Base-by-base conservation (phyloP, 2,888 invertebrate genomes). In the Vannuccia rotundouncinata region DNA sequence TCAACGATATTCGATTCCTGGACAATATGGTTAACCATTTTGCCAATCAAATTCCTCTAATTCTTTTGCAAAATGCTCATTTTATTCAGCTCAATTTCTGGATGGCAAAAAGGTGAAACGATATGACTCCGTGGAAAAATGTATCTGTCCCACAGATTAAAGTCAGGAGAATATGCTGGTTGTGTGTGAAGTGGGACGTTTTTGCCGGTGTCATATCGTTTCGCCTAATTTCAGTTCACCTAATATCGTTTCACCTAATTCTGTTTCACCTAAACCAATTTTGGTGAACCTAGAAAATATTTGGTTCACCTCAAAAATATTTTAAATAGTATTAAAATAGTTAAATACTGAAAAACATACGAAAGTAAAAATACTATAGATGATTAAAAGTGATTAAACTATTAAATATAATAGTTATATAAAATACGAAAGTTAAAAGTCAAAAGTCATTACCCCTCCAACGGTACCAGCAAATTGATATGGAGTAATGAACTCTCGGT, bases 401-500 rank as follows among this genome's bases (percentile, higher is more conserved):
- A 45, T 45, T 45, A 45, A 45, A 45, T 45, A 45, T 45, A 45
- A 45, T 45, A 45, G 45, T 45, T 45, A n/a, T n/a, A n/a, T n/a
- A 45, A 45, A 45, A 45, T 45, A 45, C 45, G 45, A 45, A 45
- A 45, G 45, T 45, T 45, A 45, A 45, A 45, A 45, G 45, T 45
- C 17, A 45, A 45, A 45, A 45, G 45, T 45, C 45, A 45, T 45
- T 45, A 45, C 45, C 45, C 45, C 45, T 45, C 45, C 45, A 10
- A 45, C 45, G 45, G 45, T 45, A 45, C 45, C 45, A 45, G 45
- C 45, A 45, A 45, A 45, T 45, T 45, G 45, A 45, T 45, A 45
- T 45, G 45, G 45, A 45, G 45, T 45, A 45, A 45, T 45, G 45
- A 45, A 45, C 66, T 66, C 66, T 66, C 66, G 66, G 66, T 66